phyloP scores from a whole-genome alignment of 2,797 vertebrate species.

The Cirrhinus molitorella region DNA sequence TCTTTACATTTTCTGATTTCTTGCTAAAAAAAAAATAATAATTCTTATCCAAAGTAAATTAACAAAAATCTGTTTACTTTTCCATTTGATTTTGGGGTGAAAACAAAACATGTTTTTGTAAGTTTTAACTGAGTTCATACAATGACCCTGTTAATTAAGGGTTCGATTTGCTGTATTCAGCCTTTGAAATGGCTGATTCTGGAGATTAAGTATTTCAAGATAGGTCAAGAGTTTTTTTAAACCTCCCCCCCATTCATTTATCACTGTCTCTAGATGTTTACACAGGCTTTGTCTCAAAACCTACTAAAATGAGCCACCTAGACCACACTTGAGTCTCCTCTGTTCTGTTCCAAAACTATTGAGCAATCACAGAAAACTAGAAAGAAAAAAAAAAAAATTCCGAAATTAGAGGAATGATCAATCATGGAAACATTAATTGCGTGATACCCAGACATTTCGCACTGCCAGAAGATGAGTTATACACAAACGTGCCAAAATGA shows the following conservation, averaged over 20 bases:
- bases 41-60: too few species aligned
- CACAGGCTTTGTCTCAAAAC: slow-evolving; percentile 11
- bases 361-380: background rate
- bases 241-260: background rate
- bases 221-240: background rate
- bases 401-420: background rate
- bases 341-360: background rate
- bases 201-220: background rate
- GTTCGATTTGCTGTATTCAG: too few species aligned
- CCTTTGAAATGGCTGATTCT: background rate
- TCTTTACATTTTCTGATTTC: too few species aligned
- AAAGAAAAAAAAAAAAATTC: background rate
- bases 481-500: background rate
- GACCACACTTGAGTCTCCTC: background rate
- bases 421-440: background rate
- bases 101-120: background rate
- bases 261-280: background rate
- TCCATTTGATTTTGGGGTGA: slow-evolving; percentile 5
- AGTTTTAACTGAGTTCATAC: background rate
- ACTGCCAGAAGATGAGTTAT: background rate
- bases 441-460: background rate
- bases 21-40: too few species aligned
- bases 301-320: background rate
- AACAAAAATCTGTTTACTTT: background rate
- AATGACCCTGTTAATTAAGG: background rate